Evolutionary conservation across 1,140 invertebrate species (phyloP).

Genomic region (Magallana gigas): DNA sequence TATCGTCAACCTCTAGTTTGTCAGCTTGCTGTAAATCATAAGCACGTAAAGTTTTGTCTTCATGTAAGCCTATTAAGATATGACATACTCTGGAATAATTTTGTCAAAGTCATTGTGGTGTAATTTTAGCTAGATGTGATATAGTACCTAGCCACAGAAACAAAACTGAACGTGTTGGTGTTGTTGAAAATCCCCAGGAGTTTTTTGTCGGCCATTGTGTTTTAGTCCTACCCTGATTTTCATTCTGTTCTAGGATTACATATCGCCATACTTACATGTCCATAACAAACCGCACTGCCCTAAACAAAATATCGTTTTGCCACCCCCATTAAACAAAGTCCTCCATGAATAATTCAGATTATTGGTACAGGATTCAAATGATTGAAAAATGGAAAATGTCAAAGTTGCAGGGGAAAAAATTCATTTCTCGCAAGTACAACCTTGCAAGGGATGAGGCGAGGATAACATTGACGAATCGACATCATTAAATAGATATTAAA

Average conservation of each 20-base stretch:
- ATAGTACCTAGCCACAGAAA: not conserved
- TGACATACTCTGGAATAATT: conserved; percentile 1
- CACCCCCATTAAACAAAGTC: not conserved
- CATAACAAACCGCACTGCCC: not conserved
- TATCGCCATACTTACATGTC: conserved; percentile 21
- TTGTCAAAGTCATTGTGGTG: conserved; percentile 32
- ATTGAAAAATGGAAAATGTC: conserved; percentile 31
- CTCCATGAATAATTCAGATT: conserved; percentile 19
- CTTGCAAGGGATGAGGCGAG: conserved; percentile 10
- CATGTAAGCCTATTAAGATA: not conserved
- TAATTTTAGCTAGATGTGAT: conserved; percentile 19
- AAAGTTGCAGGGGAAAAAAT: not conserved
- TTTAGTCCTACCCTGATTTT: not conserved
- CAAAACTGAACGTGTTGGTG: not conserved
- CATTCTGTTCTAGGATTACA: conserved; percentile 13
- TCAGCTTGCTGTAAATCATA: conserved; percentile 6
- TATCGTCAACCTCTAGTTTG: not conserved
- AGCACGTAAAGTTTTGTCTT: not conserved
- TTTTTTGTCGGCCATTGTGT: conserved; percentile 17
- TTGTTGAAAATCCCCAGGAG: conserved; percentile 3
- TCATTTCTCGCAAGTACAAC: not conserved
- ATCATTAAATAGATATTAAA: conserved; percentile 36
- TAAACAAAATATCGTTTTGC: conserved; percentile 29
- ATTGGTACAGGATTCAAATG: conserved; percentile 16
- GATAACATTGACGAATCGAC: not conserved